Conservation (phyloP, 2,797 vertebrate genomes). For the Bryconaethiops microstoma region DNA sequence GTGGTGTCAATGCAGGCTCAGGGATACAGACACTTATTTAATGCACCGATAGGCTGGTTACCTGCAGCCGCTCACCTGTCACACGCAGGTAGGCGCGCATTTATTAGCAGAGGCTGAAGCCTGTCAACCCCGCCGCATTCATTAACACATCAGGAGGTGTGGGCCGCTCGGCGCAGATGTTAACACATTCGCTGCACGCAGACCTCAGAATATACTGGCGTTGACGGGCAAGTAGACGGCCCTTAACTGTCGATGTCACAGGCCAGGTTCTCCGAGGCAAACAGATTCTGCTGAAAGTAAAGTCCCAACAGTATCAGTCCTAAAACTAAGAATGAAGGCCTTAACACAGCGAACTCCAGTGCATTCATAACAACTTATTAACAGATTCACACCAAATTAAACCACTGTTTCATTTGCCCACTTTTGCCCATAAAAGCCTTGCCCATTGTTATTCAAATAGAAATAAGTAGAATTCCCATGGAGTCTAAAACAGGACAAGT, state of each 20-base stretch:
- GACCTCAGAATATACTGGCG: conserved; percentile 60
- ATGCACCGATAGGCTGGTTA: conserved; percentile 70
- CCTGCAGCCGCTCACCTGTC: conserved; percentile 73
- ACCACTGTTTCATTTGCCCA: too few relatives aligned
- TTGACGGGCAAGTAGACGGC: conserved; percentile 51
- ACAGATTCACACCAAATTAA: too few relatives aligned
- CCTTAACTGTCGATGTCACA: conserved; percentile 49
- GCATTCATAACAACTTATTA: too few relatives aligned
- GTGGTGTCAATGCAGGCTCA: conserved; percentile 63
- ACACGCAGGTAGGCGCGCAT: conserved; percentile 86
- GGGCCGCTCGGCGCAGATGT: conserved; percentile 78
- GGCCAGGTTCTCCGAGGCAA: conserved; percentile 11
- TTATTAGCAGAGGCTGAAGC: conserved; percentile 87
- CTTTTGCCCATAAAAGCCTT: neutral
- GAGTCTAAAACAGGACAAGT: too few relatives aligned
- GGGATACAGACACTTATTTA: conserved; percentile 52
- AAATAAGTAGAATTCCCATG: too few relatives aligned
- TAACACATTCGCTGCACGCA: conserved; percentile 77
- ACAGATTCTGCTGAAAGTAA: neutral
- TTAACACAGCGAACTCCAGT: neutral
- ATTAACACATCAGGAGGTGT: conserved; percentile 84
- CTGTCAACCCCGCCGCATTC: conserved; percentile 88
- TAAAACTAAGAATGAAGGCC: neutral
- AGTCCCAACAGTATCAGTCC: neutral
- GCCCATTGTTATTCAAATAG: too few relatives aligned